Evolutionary conservation across 2,888 invertebrate genomes (phyloP).

Genomic region (Hirtodrosophila cameraria): DNA sequence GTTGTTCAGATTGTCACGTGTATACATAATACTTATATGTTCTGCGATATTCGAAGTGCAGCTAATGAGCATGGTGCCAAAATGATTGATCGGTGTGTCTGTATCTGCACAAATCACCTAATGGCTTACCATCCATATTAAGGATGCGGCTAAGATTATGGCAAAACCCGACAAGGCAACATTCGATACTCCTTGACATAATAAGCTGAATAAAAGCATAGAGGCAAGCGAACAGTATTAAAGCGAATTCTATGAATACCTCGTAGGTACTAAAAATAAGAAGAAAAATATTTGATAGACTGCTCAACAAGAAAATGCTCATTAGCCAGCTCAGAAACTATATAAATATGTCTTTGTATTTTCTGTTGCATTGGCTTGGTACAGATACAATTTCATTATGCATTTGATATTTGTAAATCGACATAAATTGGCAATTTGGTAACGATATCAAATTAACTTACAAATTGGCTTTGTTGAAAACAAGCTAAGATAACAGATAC

Average conservation of each 20-base stretch:
- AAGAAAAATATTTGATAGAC: too few relatives aligned
- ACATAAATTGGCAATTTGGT: too few relatives aligned
- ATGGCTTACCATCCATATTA: slow-evolving; percentile 5
- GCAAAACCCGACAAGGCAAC: not conserved
- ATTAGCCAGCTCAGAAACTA: too few relatives aligned
- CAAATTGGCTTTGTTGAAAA: too few relatives aligned
- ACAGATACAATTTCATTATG: too few relatives aligned
- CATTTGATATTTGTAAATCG: too few relatives aligned
- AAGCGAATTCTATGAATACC: not conserved
- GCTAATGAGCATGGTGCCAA: slow-evolving; percentile 26
- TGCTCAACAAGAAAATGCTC: too few relatives aligned
- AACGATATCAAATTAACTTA: too few relatives aligned
- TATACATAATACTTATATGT: slow-evolving; percentile 17
- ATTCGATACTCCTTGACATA: not conserved
- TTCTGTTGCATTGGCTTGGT: too few relatives aligned
- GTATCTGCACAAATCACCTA: slow-evolving; percentile 15
- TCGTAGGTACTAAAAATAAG: not conserved
- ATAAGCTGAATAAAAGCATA: not conserved
- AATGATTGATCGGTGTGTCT: slow-evolving; percentile 47
- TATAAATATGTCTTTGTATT: too few relatives aligned
- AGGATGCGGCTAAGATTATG: not conserved
- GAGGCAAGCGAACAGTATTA: not conserved
- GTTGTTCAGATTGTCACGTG: slow-evolving; percentile 51
- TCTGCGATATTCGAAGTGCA: slow-evolving; percentile 9
- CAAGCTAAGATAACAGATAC: too few relatives aligned